Conservation (phyloP, 2,113 vertebrate genomes). For the Corythornis madagascariensis region DNA sequence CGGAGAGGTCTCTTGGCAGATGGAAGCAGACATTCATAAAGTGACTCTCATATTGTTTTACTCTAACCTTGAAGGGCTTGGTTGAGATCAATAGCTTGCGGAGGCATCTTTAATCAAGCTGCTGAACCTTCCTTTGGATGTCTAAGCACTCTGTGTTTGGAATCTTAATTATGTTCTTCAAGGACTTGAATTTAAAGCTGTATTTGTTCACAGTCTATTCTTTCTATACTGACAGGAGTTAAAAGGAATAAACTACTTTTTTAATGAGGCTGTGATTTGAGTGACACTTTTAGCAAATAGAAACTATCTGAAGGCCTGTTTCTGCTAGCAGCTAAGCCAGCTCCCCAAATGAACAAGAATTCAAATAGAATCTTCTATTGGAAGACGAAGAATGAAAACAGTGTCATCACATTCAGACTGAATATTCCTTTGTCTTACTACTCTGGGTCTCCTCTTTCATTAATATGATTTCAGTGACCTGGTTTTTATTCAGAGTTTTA, state of each 20-base stretch:
- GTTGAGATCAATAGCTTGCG: neutral
- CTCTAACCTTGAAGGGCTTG: neutral
- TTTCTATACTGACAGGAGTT: neutral
- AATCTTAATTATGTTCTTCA: neutral
- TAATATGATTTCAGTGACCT: accelerated
- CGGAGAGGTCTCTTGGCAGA: neutral
- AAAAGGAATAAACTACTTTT: neutral
- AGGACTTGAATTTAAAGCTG: neutral
- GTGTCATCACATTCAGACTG: neutral
- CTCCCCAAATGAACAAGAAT: neutral
- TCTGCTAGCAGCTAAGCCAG: neutral
- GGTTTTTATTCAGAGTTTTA: neutral
- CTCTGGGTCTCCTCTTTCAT: neutral
- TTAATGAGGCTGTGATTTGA: neutral
- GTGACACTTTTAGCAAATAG: neutral
- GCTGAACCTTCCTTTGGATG: neutral
- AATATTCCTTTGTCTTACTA: neutral
- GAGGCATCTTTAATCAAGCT: neutral
- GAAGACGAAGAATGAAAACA: neutral
- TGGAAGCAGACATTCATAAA: neutral
- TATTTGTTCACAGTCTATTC: neutral
- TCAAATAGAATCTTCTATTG: neutral
- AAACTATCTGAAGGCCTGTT: neutral
- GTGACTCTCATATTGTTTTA: neutral
- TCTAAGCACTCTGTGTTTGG: neutral